A percentile compares a stretch with the other conserved stretches of the same genome.
phyloP scores from a whole-genome alignment of 92 coral and sea anemone genomes.

The Epizoanthus ramosus region DNA sequence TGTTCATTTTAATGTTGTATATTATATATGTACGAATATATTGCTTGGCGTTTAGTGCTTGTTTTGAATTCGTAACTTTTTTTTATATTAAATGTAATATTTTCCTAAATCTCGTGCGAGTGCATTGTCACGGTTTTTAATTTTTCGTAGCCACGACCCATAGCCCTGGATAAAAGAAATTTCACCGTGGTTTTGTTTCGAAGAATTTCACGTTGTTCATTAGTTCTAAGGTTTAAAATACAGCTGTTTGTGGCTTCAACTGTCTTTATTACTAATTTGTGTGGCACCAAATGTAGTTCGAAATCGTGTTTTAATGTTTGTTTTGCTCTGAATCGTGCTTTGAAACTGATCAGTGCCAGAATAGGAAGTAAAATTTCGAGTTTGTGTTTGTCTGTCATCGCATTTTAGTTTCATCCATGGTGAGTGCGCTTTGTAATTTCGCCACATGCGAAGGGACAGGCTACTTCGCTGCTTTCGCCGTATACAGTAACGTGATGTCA shows the following conservation, averaged over 20 bases:
- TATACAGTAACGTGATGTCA: slow-evolving; percentile 15
- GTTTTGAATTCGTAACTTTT: background rate
- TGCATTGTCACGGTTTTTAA: slow-evolving; percentile 2
- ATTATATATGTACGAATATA: too few species aligned
- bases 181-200: slow-evolving; percentile 23
- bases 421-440: background rate
- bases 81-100: background rate
- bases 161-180: background rate
- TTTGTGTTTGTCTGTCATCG: background rate
- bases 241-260: slow-evolving; percentile 41
- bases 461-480: background rate
- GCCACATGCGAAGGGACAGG: slow-evolving; percentile 16
- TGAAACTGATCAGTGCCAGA: slow-evolving; percentile 17
- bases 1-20: slow-evolving; percentile 29
- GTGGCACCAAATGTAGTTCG: background rate
- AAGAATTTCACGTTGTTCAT: slow-evolving; percentile 18
- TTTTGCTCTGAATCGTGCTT: slow-evolving; percentile 29
- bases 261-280: background rate
- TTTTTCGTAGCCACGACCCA: slow-evolving; percentile 19
- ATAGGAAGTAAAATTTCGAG: slow-evolving; percentile 9
- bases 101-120: background rate
- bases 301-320: slow-evolving; percentile 20
- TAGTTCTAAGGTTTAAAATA: background rate
- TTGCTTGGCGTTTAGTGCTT: background rate
- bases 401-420: slow-evolving; percentile 19